Percentiles rank a stretch among this genome's conserved stretches.
phyloP scores from a whole-genome alignment of 2,113 vertebrate genomes.

The Noturus placidus region DNA sequence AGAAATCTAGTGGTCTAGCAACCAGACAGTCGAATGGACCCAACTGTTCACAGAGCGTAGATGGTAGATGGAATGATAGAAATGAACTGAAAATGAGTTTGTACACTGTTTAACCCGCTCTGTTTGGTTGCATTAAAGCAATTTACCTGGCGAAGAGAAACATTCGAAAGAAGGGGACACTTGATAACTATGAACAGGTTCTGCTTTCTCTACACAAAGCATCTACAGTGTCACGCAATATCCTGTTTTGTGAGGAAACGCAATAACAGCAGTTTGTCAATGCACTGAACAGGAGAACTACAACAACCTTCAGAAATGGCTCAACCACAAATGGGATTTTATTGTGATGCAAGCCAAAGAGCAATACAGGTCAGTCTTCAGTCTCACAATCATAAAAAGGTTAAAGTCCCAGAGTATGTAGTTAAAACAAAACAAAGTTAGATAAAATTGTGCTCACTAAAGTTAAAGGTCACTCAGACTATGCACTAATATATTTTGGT shows the following conservation, averaged over 20 bases:
- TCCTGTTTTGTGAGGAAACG: not conserved
- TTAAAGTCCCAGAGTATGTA: not conserved
- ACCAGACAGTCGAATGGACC: not conserved
- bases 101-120: too few species aligned
- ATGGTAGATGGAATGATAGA: not conserved
- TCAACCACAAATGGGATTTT: slow-evolving; percentile 98
- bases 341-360: slow-evolving; percentile 93
- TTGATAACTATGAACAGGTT: slow-evolving; percentile 95
- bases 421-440: not conserved
- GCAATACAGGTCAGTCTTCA: slow-evolving; percentile 84
- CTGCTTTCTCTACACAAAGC: not conserved
- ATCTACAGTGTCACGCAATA: too few species aligned
- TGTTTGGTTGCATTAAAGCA: slow-evolving; percentile 68
- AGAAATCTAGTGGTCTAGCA: not conserved
- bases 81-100: not conserved
- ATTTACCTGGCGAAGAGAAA: slow-evolving; percentile 95
- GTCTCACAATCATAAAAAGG: not conserved
- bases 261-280: not conserved
- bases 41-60: not conserved
- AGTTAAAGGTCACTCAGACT: not conserved
- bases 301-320: slow-evolving; percentile 85
- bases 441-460: not conserved
- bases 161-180: slow-evolving; percentile 90
- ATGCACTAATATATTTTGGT: not conserved
- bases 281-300: slow-evolving; percentile 81